Base-by-base conservation (phyloP, 1,140 invertebrate genomes). In the Drosophila arizonae region DNA sequence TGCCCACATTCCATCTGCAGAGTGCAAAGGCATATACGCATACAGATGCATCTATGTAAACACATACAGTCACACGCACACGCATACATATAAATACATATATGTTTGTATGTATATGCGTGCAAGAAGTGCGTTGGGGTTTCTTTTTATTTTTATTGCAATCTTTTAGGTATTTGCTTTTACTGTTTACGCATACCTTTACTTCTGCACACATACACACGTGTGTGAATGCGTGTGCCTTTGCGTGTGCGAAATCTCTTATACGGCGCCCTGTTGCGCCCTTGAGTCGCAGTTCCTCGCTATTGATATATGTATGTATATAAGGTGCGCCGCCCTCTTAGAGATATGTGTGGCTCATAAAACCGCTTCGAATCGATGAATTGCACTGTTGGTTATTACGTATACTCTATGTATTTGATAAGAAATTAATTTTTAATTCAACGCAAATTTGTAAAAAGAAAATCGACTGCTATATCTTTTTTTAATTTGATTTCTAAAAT, bases 41-140 rank as follows among this genome's bases (percentile, higher is more conserved):
- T 39, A 48, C 52, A 56, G 17, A 62, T 73, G 50, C 30, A 65
- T 33, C 21, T 24, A 50, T 46, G 43, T 46, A 55, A 10, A 21
- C 9, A 36, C 1, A 54, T 8, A 21, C 4, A 65, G 21, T 21
- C n/a, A 63, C 9, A 21, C 10, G 36, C 30, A 39, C 13, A 2
- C 39, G 21, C 28, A 33, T 10, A 45, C 46, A 51, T 17, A 13
- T 69, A 69, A 52, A 74, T 69, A 69, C 45, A 70, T 63, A 65
- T 69, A 43, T 30, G 28, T n/a, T 11, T 69, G 62, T 52, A 74
- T 62, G 62, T 52, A 74, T 63, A 66, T 69, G 33, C 39, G 52
- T 63, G 52, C 10, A 63, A 52, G 36, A 39, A 39, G 36, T 39
- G 36, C 36, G 36, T 39, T 39, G 36, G 0, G 36, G 36, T 39